These are phyloP conservation scores for Trissoscelio sp. DNA, from an alignment of 2,888 invertebrate species.

Conservation along the genomic window DNA sequence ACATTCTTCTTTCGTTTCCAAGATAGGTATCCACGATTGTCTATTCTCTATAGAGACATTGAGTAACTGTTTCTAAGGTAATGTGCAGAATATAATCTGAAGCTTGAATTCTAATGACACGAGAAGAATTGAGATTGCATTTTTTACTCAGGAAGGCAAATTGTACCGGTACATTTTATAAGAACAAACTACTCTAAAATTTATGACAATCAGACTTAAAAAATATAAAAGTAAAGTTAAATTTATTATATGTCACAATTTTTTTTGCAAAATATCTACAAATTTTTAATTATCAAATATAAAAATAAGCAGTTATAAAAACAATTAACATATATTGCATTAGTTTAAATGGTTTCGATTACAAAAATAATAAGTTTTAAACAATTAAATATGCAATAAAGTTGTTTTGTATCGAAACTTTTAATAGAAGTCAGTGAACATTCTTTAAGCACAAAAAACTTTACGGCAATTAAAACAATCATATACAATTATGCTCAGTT, in stretches of 20 bases:
- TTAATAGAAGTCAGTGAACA: neutral
- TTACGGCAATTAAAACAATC: neutral
- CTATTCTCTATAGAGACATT: constrained; percentile 52
- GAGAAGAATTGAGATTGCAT: constrained; percentile 32
- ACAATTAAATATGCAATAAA: no score
- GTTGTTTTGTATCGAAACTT: no score
- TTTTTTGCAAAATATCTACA: no score
- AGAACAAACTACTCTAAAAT: neutral
- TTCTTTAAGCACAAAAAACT: neutral
- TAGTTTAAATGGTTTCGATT: no score
- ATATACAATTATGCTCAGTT: neutral
- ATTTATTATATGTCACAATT: neutral
- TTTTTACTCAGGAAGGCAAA: constrained; percentile 3
- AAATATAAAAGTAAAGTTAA: neutral
- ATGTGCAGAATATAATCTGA: constrained; percentile 57
- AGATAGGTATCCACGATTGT: constrained; percentile 51
- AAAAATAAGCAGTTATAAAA: no score
- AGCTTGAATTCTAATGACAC: constrained; percentile 43
- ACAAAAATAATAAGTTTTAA: no score
- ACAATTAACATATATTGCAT: no score
- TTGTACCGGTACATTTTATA: neutral
- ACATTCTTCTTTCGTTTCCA: constrained; percentile 35
- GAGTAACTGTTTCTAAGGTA: constrained; percentile 60
- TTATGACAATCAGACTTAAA: neutral
- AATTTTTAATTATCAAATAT: no score